Evolutionary conservation across 2,888 invertebrate genomes (phyloP), one percentile per base, ranked within the genome.

Genomic region (Cantharis nigra): DNA sequence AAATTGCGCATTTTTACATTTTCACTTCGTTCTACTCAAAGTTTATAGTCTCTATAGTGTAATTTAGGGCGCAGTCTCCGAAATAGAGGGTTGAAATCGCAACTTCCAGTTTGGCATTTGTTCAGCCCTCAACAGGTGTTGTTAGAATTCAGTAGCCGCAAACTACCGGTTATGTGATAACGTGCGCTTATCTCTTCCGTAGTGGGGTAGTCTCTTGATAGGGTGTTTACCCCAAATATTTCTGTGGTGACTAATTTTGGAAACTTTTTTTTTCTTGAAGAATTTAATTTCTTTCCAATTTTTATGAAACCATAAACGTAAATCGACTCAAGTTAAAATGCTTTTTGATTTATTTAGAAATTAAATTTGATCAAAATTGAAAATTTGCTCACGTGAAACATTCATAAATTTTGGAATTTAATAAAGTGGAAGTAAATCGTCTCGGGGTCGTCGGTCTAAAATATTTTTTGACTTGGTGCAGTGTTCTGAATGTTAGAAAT

Each of bases 121-220:
- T 75, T 75, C 77, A 76, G 73, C 79, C 79, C 75, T 81, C 82
- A 82, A 82, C 82, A 82, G 82, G 82, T 82, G 82, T 79, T 79
- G 79, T 69, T 33, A 72, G 62, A 73, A 75, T 69, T 75, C 75
- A 77, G 79, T 78, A 76, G 74, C 76, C 74, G 74, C 78, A 78
- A 76, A 78, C 73, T 70, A 69, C 64, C 75, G 70, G 75, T 74
- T 70, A 79, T 72, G 79, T 65, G 72, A 77, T 77, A 76, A 75
- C 78, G 76, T 63, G 30, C 26, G 49, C 30, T 70, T 73, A 72
- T 72, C 69, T 67, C 71, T 72, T 76, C 76, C 76, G 75, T 69
- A 69, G 63, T 23, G 49, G 14, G 18, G 16, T 67, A 67, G 65
- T 67, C 23, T 67, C 20, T 67, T 65, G 49, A n/a, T 49, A 49